These are phyloP conservation scores for Ctenodactylus gundi DNA, from an alignment of 2,113 vertebrate genomes.

Conservation along the genomic window DNA sequence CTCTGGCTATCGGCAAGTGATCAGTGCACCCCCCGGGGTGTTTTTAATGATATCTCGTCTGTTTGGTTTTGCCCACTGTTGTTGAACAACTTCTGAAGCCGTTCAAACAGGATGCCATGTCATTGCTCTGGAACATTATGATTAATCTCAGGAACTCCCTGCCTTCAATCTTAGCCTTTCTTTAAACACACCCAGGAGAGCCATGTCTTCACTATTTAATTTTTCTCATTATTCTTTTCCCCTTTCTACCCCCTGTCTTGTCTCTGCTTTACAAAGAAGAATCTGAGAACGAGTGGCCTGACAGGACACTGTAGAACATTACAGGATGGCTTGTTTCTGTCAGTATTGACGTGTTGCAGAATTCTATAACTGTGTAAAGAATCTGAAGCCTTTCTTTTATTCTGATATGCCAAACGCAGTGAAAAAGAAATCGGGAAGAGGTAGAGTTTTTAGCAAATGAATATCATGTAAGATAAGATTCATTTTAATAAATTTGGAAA, in stretches of 20 bases:
- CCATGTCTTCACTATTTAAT: background rate
- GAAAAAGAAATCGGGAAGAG: background rate
- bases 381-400: background rate
- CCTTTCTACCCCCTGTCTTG: background rate
- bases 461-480: background rate
- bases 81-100: background rate
- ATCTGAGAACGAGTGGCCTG: background rate
- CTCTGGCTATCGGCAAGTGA: background rate
- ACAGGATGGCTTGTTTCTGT: background rate
- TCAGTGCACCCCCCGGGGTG: background rate
- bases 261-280: background rate
- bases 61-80: background rate
- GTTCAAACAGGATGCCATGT: background rate
- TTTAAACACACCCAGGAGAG: background rate
- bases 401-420: background rate
- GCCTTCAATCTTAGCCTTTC: background rate
- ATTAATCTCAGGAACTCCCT: background rate
- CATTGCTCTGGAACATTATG: background rate
- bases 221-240: background rate
- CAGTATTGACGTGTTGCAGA: background rate
- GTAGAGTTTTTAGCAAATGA: constrained; percentile 29
- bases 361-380: background rate
- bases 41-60: background rate
- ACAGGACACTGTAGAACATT: background rate
- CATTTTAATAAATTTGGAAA: constrained; percentile 3